phyloP scores from a whole-genome alignment of 37 sponge, comb jelly and placozoan species.

The Diacarnus erythraeanus region DNA sequence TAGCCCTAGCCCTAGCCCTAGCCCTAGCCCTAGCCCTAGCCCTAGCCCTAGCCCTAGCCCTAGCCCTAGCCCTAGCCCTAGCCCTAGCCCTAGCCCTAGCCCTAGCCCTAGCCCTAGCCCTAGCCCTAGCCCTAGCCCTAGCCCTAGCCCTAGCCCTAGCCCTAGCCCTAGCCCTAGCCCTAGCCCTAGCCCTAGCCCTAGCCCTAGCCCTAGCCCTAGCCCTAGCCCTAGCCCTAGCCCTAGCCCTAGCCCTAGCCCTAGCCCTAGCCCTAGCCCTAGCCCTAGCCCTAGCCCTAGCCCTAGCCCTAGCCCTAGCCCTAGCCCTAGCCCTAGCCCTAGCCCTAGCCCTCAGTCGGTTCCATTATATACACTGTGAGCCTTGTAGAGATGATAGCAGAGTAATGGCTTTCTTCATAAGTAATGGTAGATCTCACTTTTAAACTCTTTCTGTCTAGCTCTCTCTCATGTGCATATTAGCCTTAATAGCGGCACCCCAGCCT shows the following conservation, averaged over 20 bases:
- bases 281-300: conserved; percentile 1
- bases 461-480: no score
- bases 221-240: conserved; percentile 1
- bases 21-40: conserved; percentile 1
- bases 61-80: conserved; percentile 1
- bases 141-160: conserved; percentile 1
- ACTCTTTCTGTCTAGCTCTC: no score
- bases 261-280: conserved; percentile 1
- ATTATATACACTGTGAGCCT: not conserved
- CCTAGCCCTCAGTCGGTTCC: not conserved
- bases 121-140: conserved; percentile 1
- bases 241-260: conserved; percentile 1
- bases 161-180: conserved; percentile 1
- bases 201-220: conserved; percentile 1
- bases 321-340: not conserved
- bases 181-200: conserved; percentile 1
- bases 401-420: no score
- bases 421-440: no score
- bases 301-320: conserved; percentile 1
- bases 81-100: conserved; percentile 1
- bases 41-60: conserved; percentile 1
- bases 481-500: no score
- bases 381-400: not conserved
- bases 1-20: conserved; percentile 1
- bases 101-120: conserved; percentile 1